Evolutionary conservation across 2,888 invertebrate species (phyloP).

Genomic region (Mythimna ferrago): DNA sequence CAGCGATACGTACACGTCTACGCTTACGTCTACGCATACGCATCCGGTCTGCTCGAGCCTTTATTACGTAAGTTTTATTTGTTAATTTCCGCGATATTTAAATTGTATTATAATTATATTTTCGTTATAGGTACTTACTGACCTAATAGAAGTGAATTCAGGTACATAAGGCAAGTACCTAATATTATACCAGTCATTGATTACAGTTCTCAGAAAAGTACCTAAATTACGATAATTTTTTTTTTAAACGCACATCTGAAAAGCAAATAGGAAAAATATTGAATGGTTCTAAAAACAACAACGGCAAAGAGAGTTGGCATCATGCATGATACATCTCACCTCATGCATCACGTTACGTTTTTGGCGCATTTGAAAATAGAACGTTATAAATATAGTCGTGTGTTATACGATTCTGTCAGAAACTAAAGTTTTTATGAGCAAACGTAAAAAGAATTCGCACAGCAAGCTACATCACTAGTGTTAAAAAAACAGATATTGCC

Average conservation of each 20-base stretch:
- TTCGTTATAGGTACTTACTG: no score
- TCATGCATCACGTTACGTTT: slow-evolving; percentile 51
- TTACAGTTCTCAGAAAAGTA: background rate
- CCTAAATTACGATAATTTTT: background rate
- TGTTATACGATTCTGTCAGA: slow-evolving; percentile 38
- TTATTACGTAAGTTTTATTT: no score
- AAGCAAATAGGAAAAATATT: background rate
- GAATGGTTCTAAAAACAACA: background rate
- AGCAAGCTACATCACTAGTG: slow-evolving; percentile 1
- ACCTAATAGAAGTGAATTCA: no score
- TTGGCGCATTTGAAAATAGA: slow-evolving; percentile 63
- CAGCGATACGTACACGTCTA: no score
- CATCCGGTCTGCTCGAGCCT: no score
- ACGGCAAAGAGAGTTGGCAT: slow-evolving; percentile 51
- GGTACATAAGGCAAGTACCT: no score
- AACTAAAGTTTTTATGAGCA: slow-evolving; percentile 34
- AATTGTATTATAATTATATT: no score
- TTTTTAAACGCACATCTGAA: slow-evolving; percentile 1
- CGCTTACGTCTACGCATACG: no score
- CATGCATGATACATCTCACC: slow-evolving; percentile 6
- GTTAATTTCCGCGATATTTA: no score
- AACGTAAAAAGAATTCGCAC: slow-evolving; percentile 35
- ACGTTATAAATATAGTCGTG: slow-evolving; percentile 42
- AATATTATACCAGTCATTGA: background rate
- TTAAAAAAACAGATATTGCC: slow-evolving; percentile 7